These are phyloP conservation scores for Thalassoma bifasciatum DNA, from an alignment of 2,113 vertebrate species.

Conservation along the genomic window DNA sequence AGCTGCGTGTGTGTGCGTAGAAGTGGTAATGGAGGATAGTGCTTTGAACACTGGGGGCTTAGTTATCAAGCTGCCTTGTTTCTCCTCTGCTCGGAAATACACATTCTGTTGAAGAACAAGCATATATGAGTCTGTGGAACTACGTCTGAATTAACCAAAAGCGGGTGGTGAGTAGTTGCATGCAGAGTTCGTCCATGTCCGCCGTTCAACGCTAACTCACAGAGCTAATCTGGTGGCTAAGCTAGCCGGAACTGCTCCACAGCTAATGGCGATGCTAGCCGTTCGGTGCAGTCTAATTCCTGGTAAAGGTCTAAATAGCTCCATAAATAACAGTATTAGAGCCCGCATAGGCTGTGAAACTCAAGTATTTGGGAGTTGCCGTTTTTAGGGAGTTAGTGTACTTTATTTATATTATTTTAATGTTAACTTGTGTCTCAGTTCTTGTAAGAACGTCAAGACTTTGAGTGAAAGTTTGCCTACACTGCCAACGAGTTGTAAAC, in stretches of 20 bases:
- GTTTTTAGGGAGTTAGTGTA: fast-evolving
- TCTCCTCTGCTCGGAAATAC: background rate
- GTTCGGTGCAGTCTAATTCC: slow-evolving; percentile 48
- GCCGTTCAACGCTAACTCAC: slow-evolving; percentile 10
- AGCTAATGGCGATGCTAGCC: slow-evolving; percentile 21
- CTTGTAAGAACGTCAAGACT: background rate
- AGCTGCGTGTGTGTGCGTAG: slow-evolving; percentile 64
- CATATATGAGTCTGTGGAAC: background rate
- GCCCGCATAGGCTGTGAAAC: background rate
- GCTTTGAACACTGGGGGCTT: slow-evolving; percentile 25
- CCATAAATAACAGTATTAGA: background rate
- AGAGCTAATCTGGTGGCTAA: slow-evolving; percentile 52
- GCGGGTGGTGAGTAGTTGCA: slow-evolving; percentile 47
- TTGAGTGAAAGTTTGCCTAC: background rate
- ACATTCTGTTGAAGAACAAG: background rate
- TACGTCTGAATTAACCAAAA: background rate
- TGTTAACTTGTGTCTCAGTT: background rate
- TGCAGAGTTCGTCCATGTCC: background rate
- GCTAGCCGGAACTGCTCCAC: slow-evolving; percentile 39
- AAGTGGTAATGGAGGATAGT: slow-evolving; percentile 66
- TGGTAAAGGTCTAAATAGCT: slow-evolving; percentile 10
- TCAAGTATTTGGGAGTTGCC: background rate
- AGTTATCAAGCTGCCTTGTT: slow-evolving; percentile 45
- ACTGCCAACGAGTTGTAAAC: background rate
- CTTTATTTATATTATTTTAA: background rate